Base-by-base conservation (phyloP, 2,888 invertebrate genomes). In the Melipona bicolor region DNA sequence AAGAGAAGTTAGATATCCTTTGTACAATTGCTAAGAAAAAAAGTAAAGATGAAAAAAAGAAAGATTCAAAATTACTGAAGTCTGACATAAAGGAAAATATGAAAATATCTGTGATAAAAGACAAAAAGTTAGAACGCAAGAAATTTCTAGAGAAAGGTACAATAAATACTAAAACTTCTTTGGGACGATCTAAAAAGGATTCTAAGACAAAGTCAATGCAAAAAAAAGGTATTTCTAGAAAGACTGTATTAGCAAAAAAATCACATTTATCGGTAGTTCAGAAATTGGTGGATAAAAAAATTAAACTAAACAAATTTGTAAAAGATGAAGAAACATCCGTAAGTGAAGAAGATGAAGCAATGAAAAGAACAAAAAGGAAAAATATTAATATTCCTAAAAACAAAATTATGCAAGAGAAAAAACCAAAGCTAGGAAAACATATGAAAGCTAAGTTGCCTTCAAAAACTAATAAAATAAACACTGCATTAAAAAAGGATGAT, bases 211-310 rank as follows among this genome's bases (percentile, higher is more conserved):
- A 92, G 49, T 89, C 90, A 49, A 84, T 87, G 67, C 90, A 89
- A 77, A 94, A 93, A 81, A 93, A 93, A 79, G 88, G 79, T 59
- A 81, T 89, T 64, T 88, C 91, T 65, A 93, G 91, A 77, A 93
- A 92, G 80, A 93, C 92, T 43, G 89, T 94, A 72, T 90, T 91
- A 54, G 91, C 90, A 11, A 93, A 93, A 81, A 93, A 93, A 73
- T 83, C 92, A 62, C 89, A 90, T 83, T 85, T 92, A 61, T 91
- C 93, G 15, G 88, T 93, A 62, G 91, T 89, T 72, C 94, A 94
- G 65, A 94, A 93, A 82, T 86, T 93, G 72, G 87, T 92, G 24
- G 93, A 93, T 79, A 94, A 93, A 82, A 94, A 94, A 88, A 89
- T 93, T 85, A 94, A 94, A 81, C 91, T 94, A 92, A 93, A 92